Percentiles rank a stretch among this genome's conserved stretches.
Conservation (phyloP, 2,113 vertebrate species). For the Archilochus colubris region DNA sequence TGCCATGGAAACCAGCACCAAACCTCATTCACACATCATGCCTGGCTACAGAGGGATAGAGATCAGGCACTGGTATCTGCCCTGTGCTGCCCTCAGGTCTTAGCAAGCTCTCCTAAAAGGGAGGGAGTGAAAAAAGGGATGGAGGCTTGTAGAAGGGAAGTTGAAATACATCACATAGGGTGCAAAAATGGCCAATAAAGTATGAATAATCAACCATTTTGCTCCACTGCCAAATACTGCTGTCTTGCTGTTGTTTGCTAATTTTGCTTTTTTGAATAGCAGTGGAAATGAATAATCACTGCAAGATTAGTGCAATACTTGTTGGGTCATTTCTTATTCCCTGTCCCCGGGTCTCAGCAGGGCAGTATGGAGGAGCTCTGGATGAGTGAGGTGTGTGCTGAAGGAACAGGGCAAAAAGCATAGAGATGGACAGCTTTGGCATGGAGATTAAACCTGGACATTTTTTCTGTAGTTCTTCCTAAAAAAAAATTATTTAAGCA, state of each 20-base stretch:
- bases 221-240: neutral
- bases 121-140: neutral
- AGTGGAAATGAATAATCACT: neutral
- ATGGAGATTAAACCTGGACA: neutral
- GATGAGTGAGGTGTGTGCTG: fast-evolving
- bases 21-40: conserved; percentile 31
- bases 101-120: neutral
- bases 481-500: neutral
- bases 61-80: conserved; percentile 50
- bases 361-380: fast-evolving
- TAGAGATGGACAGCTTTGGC: neutral
- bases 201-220: neutral
- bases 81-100: conserved; percentile 4
- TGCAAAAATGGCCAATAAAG: neutral
- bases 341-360: neutral
- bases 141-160: neutral
- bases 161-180: neutral
- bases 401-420: neutral
- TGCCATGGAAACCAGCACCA: conserved; percentile 65
- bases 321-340: neutral
- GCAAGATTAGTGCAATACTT: neutral
- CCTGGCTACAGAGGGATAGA: conserved; percentile 23
- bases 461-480: neutral
- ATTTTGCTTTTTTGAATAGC: neutral
- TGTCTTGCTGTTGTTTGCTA: neutral